A percentile compares a stretch with the other conserved stretches of the same genome.
phyloP scores from a whole-genome alignment of 2,888 invertebrate species.

The Agrotis exclamationis region DNA sequence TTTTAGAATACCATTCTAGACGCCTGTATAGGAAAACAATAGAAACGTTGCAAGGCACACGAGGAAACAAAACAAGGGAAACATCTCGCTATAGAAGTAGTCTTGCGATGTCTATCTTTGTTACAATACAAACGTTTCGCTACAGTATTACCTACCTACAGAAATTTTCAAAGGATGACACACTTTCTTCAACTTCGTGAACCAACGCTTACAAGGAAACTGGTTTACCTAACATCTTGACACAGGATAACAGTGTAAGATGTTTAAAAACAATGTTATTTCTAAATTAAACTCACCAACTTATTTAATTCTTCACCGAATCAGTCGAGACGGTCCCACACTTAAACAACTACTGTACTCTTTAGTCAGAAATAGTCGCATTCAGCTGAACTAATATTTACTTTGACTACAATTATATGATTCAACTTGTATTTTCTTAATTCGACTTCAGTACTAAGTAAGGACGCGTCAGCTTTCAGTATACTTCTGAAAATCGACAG shows the following conservation, averaged over 20 bases:
- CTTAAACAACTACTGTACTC: slow-evolving; percentile 25
- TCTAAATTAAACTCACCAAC: slow-evolving; percentile 31
- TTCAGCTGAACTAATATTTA: slow-evolving; percentile 68
- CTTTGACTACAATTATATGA: slow-evolving; percentile 60
- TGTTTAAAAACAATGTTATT: slow-evolving; percentile 8
- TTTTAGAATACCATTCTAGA: slow-evolving; percentile 1
- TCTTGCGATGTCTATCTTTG: slow-evolving; percentile 8
- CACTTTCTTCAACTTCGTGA: slow-evolving; percentile 8
- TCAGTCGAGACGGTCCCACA: slow-evolving; percentile 23
- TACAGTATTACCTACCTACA: slow-evolving; percentile 2
- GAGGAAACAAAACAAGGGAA: not conserved
- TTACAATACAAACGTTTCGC: slow-evolving; percentile 34
- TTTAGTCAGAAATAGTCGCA: slow-evolving; percentile 47
- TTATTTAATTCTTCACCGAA: not conserved
- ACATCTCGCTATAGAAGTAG: not conserved
- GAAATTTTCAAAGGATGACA: slow-evolving; percentile 30
- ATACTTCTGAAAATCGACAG: slow-evolving; percentile 31
- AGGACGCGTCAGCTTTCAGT: slow-evolving; percentile 45
- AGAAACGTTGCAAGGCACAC: not conserved
- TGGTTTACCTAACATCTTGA: not conserved
- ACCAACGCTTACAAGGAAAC: not conserved
- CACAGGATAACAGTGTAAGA: not conserved
- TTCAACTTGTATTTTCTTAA: slow-evolving; percentile 53
- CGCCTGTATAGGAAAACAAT: slow-evolving; percentile 12
- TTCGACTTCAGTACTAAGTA: slow-evolving; percentile 18